A percentile compares a stretch with the other conserved stretches of the same genome.
These are phyloP conservation scores for Melinaea menophilus DNA, from an alignment of 2,888 invertebrate species.

Conservation along the genomic window DNA sequence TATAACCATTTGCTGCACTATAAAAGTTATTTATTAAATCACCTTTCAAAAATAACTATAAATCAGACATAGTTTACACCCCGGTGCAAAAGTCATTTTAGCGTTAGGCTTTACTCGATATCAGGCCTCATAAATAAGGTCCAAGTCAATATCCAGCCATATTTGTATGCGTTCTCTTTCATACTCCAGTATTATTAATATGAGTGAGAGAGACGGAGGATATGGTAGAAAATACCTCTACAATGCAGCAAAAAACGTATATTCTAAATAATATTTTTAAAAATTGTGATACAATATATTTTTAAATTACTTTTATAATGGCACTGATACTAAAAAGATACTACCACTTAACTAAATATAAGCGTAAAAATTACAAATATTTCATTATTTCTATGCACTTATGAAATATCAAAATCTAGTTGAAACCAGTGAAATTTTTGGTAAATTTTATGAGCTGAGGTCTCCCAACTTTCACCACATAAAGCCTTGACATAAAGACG, in stretches of 20 bases:
- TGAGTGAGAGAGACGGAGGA: neutral
- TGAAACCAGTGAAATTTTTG: neutral
- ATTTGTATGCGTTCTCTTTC: constrained; percentile 6
- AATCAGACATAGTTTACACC: no score
- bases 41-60: no score
- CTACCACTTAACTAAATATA: no score
- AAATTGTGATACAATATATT: no score
- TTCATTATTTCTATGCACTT: no score
- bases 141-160: constrained; percentile 18
- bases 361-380: no score
- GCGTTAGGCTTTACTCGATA: constrained; percentile 7
- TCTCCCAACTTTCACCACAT: neutral
- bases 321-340: no score
- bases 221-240: constrained; percentile 2
- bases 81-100: neutral
- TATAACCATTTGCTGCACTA: no score
- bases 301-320: no score
- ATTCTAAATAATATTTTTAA: constrained; percentile 19
- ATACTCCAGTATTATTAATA: neutral
- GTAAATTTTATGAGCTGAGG: neutral
- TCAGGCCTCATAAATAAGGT: constrained; percentile 24
- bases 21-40: no score
- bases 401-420: no score
- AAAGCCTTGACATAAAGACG: neutral
- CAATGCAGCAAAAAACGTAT: constrained; percentile 18